phyloP scores from a whole-genome alignment of 2,888 invertebrate genomes.

The Apamea sordens region DNA sequence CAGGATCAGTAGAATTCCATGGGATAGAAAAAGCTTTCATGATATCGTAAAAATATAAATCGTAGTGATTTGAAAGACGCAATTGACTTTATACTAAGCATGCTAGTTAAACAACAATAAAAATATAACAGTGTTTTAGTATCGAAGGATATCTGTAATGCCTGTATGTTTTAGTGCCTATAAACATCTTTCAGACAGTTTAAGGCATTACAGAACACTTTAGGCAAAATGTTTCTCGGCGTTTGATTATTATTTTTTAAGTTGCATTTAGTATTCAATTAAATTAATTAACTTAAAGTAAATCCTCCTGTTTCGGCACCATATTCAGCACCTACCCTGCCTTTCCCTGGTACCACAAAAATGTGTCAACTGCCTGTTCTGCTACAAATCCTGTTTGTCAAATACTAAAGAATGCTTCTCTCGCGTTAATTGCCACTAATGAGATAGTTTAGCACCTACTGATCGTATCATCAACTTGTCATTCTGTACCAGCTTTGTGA shows the following conservation, averaged over 20 bases:
- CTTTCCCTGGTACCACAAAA: no score
- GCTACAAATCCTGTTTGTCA: background rate
- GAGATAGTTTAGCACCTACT: conserved; percentile 27
- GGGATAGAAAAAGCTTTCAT: no score
- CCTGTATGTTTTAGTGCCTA: background rate
- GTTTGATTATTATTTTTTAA: background rate
- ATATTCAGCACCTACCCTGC: background rate
- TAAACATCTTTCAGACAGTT: background rate
- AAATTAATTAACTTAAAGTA: no score
- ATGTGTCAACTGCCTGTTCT: background rate
- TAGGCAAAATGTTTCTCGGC: background rate
- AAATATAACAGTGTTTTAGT: no score
- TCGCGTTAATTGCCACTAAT: conserved; percentile 11
- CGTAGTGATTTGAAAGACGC: background rate
- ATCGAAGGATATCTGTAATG: background rate
- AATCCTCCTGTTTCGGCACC: background rate
- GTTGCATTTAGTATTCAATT: background rate
- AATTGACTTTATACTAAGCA: background rate
- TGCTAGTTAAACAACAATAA: no score
- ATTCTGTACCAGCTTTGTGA: conserved; percentile 10
- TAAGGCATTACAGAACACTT: background rate
- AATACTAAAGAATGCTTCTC: conserved; percentile 3
- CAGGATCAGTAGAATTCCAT: background rate
- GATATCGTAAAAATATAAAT: background rate
- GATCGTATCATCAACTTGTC: conserved; percentile 31